Percentiles rank a stretch among this genome's conserved stretches.
phyloP scores from a whole-genome alignment of 2,888 invertebrate species.

The Plagodis dolabraria region DNA sequence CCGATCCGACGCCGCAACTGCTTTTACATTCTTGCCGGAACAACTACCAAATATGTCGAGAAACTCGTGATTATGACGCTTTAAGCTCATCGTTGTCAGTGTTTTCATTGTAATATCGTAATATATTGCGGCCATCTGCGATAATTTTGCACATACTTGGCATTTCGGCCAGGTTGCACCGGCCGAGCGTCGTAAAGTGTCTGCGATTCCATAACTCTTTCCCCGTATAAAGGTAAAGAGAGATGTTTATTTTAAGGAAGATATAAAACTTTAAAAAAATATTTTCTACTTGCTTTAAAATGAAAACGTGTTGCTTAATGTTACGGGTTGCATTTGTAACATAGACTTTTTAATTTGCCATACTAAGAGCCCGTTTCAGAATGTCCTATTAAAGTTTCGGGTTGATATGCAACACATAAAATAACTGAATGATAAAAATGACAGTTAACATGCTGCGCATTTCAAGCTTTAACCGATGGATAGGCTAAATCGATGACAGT shows the following conservation, averaged over 20 bases:
- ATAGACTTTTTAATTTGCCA: not conserved
- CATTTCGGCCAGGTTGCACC: conserved; percentile 39
- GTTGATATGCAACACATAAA: too few relatives aligned
- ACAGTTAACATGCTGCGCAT: too few relatives aligned
- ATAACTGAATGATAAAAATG: too few relatives aligned
- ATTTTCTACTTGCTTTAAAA: conserved; percentile 13
- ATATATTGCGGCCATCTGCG: conserved; percentile 45
- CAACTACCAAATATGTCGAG: conserved; percentile 46
- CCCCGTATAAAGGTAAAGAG: conserved; percentile 27
- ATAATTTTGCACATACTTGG: conserved; percentile 44
- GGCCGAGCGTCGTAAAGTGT: conserved; percentile 43
- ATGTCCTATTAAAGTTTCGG: too few relatives aligned
- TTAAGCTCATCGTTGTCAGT: conserved; percentile 44
- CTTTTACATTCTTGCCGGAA: conserved; percentile 40
- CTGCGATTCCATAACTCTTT: conserved; percentile 43
- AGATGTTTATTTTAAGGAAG: conserved; percentile 18
- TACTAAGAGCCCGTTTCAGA: too few relatives aligned
- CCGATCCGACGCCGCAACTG: conserved; percentile 47
- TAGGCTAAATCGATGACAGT: too few relatives aligned
- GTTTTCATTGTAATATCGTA: conserved; percentile 46
- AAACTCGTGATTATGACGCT: conserved; percentile 43
- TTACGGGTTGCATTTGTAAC: not conserved
- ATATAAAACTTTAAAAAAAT: conserved; percentile 24
- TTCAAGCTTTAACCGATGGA: too few relatives aligned
- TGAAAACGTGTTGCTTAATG: conserved; percentile 9